Evolutionary conservation across 2,888 invertebrate genomes (phyloP).

Genomic region (Pollenia labialis): DNA sequence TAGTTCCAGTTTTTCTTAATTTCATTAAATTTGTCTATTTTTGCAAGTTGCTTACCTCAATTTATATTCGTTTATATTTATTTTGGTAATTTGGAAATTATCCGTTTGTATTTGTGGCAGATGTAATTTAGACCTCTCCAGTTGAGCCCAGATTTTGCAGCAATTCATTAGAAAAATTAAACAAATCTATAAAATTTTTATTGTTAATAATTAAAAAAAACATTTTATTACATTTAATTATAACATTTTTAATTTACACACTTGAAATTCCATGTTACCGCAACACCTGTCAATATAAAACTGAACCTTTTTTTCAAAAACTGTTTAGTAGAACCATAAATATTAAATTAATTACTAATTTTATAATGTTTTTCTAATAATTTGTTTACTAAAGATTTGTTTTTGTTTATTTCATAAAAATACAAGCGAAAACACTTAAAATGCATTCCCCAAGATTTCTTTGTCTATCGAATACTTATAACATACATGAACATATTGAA

Average conservation of each 20-base stretch:
- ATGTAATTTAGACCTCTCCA: background rate
- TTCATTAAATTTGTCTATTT: background rate
- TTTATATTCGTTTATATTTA: background rate
- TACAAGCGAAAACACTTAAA: background rate
- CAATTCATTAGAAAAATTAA: slow-evolving; percentile 26
- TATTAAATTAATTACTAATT: background rate
- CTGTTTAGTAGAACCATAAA: background rate
- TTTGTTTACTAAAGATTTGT: slow-evolving; percentile 12
- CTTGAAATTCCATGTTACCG: slow-evolving; percentile 50
- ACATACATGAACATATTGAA: background rate
- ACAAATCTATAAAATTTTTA: slow-evolving; percentile 42
- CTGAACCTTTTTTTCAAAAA: slow-evolving; percentile 22
- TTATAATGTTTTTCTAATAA: background rate
- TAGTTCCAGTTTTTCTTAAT: background rate
- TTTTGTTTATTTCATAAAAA: slow-evolving; percentile 24
- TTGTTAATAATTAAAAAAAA: background rate
- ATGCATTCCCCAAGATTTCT: slow-evolving; percentile 15
- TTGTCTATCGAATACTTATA: background rate
- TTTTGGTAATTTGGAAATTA: background rate
- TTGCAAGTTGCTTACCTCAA: slow-evolving; percentile 23
- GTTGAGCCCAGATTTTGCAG: background rate
- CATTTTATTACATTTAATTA: background rate
- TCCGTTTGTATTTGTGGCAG: slow-evolving; percentile 20
- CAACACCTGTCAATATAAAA: slow-evolving; percentile 13
- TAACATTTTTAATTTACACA: background rate